Evolutionary conservation across 2,888 invertebrate species (phyloP).

Genomic region (Epistrophe grossulariae): DNA sequence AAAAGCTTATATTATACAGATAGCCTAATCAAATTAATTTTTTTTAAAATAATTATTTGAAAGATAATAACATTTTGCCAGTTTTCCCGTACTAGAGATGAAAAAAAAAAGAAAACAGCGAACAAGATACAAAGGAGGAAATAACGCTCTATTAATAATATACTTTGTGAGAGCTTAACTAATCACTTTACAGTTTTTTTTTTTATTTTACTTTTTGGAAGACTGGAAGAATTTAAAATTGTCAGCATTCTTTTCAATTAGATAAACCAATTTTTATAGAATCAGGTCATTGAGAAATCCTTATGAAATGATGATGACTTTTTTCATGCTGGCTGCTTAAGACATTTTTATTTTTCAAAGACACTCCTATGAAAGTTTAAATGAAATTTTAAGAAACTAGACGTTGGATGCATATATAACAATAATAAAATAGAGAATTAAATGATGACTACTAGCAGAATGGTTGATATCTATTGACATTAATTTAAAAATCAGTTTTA

Average conservation of each 20-base stretch:
- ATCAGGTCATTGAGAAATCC: not conserved
- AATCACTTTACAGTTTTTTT: conserved; percentile 12
- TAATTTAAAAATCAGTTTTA: too few species aligned
- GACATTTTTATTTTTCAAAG: not conserved
- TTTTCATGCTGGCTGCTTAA: not conserved
- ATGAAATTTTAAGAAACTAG: too few species aligned
- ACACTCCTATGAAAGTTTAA: too few species aligned
- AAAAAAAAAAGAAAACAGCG: not conserved
- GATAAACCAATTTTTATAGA: not conserved
- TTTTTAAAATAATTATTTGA: conserved; percentile 42
- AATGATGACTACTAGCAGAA: too few species aligned
- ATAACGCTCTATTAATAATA: conserved; percentile 31
- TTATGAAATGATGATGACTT: not conserved
- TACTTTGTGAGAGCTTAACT: conserved; percentile 28
- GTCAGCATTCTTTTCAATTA: conserved; percentile 22
- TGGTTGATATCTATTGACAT: too few species aligned
- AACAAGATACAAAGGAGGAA: not conserved
- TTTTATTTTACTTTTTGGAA: not conserved
- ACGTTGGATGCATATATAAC: too few species aligned
- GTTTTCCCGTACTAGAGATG: not conserved
- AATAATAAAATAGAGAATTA: too few species aligned
- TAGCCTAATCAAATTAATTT: conserved; percentile 46
- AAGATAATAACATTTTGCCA: conserved; percentile 39
- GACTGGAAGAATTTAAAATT: not conserved
- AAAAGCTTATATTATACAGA: not conserved